phyloP scores from a whole-genome alignment of 1,140 invertebrate species.

The Nylanderia fulva region DNA sequence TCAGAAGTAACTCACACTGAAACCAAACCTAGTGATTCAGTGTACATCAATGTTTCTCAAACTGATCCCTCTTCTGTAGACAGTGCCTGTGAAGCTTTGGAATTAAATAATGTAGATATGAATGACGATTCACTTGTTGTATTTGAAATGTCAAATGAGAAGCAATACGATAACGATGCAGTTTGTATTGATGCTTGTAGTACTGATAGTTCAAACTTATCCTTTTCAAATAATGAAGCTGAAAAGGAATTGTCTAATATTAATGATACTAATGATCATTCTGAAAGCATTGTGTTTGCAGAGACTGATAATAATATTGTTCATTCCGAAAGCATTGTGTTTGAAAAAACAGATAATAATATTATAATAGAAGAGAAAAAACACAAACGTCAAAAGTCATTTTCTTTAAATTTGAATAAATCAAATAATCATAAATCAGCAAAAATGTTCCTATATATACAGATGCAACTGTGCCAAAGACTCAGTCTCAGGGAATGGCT shows the following conservation, averaged over 20 bases:
- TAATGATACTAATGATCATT: constrained; percentile 31
- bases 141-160: constrained; percentile 77
- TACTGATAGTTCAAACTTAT: constrained; percentile 33
- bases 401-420: constrained; percentile 83
- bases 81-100: constrained; percentile 80
- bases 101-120: constrained; percentile 62
- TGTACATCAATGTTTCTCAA: constrained; percentile 77
- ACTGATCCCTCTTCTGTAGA: constrained; percentile 78
- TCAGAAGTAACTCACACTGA: constrained; percentile 74
- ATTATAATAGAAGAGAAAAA: constrained; percentile 6
- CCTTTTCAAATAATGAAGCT: constrained; percentile 26
- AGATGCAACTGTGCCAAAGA: constrained; percentile 97
- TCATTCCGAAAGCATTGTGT: constrained; percentile 71
- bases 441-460: constrained; percentile 96
- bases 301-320: constrained; percentile 28
- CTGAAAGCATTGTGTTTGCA: constrained; percentile 73
- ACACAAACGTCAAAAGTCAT: constrained; percentile 62
- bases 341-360: constrained; percentile 61
- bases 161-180: constrained; percentile 44
- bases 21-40: constrained; percentile 72
- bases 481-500: constrained; percentile 97
- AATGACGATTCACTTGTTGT: constrained; percentile 77
- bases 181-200: constrained; percentile 42
- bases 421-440: constrained; percentile 71
- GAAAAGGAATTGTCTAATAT: constrained; percentile 26